These are phyloP conservation scores for Drosophila infuscata DNA, from an alignment of 2,888 invertebrate genomes.

Conservation along the genomic window DNA sequence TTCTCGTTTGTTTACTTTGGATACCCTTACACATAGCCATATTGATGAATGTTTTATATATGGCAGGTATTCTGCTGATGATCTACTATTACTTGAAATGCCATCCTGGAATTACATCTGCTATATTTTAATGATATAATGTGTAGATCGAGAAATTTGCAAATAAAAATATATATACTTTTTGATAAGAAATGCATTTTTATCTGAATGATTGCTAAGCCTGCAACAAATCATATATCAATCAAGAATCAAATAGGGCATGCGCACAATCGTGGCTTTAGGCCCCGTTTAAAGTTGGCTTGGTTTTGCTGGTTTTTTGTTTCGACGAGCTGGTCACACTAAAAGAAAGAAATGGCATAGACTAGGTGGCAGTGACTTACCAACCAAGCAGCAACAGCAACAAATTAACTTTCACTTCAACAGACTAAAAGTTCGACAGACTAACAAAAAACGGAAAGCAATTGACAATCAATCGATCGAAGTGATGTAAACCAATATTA, in stretches of 20 bases:
- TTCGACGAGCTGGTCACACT: conserved; percentile 47
- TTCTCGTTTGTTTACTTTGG: conserved; percentile 37
- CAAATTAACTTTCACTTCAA: conserved; percentile 62
- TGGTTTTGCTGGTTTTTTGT: conserved; percentile 18
- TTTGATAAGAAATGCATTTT: not conserved
- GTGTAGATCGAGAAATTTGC: conserved; percentile 2
- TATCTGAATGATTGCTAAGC: not conserved
- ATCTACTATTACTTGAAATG: conserved; percentile 55
- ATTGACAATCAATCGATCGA: conserved; percentile 12
- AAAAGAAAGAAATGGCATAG: conserved; percentile 43
- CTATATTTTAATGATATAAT: conserved; percentile 21
- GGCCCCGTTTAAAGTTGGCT: conserved; percentile 3
- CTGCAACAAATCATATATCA: not conserved
- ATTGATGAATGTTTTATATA: conserved; percentile 45
- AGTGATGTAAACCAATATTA: conserved; percentile 41
- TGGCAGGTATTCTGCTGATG: conserved; percentile 47
- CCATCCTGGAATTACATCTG: conserved; percentile 57
- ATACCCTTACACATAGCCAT: conserved; percentile 37
- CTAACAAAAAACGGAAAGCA: conserved; percentile 12
- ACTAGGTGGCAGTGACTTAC: conserved; percentile 56
- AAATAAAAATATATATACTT: conserved; percentile 1
- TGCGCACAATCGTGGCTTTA: conserved; percentile 11
- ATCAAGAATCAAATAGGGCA: not conserved
- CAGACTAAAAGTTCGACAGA: conserved; percentile 12
- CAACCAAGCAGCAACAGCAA: conserved; percentile 28